Evolutionary conservation across 2,797 vertebrate species (phyloP).

Genomic region (Taeniopygia guttata): DNA sequence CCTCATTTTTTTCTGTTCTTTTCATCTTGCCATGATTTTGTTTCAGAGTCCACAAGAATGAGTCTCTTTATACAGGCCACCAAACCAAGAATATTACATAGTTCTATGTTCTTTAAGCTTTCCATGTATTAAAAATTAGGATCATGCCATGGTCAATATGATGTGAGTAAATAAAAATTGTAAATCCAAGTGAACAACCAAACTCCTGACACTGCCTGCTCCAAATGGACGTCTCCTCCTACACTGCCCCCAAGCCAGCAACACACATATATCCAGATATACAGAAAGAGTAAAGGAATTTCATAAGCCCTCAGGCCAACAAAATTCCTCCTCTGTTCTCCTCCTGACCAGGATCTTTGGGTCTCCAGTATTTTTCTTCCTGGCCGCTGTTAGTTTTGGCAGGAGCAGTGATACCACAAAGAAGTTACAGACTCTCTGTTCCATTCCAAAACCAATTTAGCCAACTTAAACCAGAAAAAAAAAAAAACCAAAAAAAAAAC

Average conservation of each 20-base stretch:
- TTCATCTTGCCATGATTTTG: background rate
- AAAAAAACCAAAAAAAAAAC: too few relatives aligned
- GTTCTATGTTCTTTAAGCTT: background rate
- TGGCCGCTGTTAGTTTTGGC: background rate
- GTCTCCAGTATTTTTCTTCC: background rate
- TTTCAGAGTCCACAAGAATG: background rate
- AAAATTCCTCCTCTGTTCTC: background rate
- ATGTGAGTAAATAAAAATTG: background rate
- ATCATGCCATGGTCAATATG: background rate
- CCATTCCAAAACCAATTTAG: background rate
- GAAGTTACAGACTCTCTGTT: background rate
- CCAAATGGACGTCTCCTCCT: background rate
- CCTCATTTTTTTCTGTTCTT: rapidly evolving
- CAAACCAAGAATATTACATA: background rate
- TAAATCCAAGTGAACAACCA: background rate
- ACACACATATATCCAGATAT: background rate
- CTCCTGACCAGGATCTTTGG: background rate
- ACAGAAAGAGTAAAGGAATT: background rate
- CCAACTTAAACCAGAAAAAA: background rate
- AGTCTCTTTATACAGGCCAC: background rate
- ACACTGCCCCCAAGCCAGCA: background rate
- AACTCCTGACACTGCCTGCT: background rate
- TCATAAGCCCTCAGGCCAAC: background rate
- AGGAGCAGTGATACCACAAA: background rate
- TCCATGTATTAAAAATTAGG: background rate